Percentiles rank a stretch among this genome's conserved stretches.
These are phyloP conservation scores for Neoniphon sammara DNA, from an alignment of 2,797 vertebrate genomes.

Conservation along the genomic window DNA sequence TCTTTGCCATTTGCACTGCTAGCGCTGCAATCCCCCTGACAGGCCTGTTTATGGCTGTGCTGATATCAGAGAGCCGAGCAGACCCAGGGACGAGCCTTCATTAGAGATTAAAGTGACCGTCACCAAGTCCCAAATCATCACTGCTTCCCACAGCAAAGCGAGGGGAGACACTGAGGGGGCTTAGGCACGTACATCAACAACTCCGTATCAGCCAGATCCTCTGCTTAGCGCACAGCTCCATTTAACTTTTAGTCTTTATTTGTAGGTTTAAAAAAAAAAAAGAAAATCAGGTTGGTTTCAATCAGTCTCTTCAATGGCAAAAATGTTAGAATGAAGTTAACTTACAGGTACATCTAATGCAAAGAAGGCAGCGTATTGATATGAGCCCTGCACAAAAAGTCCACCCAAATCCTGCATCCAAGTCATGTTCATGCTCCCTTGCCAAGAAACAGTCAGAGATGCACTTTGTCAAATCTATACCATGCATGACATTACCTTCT, in stretches of 20 bases:
- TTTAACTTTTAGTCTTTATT: constrained; percentile 67
- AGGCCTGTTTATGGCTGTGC: constrained; percentile 78
- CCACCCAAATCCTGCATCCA: constrained; percentile 6
- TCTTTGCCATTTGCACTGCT: constrained; percentile 77
- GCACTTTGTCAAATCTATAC: constrained; percentile 48
- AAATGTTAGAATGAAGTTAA: constrained; percentile 25
- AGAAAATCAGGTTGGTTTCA: constrained; percentile 55
- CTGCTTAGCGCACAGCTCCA: constrained; percentile 66
- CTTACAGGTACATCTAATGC: constrained; percentile 9
- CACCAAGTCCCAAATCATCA: constrained; percentile 78
- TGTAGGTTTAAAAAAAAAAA: constrained; percentile 33
- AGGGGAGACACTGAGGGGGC: constrained; percentile 69
- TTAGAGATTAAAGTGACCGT: constrained; percentile 83
- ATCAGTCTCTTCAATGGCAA: constrained; percentile 43
- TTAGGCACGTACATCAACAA: constrained; percentile 72
- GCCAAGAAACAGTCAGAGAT: constrained; percentile 44
- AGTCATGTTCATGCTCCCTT: constrained; percentile 37
- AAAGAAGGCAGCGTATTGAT: constrained; percentile 10
- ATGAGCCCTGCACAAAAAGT: constrained; percentile 20
- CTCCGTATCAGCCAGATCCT: constrained; percentile 66
- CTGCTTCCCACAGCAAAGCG: constrained; percentile 65
- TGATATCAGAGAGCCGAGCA: constrained; percentile 74
- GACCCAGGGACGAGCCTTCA: constrained; percentile 78
- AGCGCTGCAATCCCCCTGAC: constrained; percentile 77
- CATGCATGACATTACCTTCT: constrained; percentile 58